Conservation (phyloP, 2,113 vertebrate species). For the Malurus alboscapulatus region DNA sequence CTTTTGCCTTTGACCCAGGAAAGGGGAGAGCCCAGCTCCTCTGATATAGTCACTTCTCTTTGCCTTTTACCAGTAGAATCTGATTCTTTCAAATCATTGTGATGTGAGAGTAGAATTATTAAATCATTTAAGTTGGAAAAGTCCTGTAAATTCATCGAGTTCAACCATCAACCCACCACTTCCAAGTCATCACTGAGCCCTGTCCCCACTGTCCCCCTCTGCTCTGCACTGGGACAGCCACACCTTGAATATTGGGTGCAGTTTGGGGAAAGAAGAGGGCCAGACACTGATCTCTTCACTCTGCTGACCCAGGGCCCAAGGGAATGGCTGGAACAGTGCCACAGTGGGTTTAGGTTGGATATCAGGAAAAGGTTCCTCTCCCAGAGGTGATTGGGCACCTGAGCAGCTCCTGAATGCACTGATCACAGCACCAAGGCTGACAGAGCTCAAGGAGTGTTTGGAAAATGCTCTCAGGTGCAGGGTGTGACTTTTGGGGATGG, state of each 20-base stretch:
- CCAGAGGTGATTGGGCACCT: not conserved
- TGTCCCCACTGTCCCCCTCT: not conserved
- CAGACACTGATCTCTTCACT: not conserved
- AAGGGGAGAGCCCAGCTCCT: fast-evolving
- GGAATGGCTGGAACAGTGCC: too few relatives aligned
- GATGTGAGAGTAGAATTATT: not conserved
- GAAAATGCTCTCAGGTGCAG: not conserved
- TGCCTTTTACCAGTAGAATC: not conserved
- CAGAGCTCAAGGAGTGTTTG: not conserved
- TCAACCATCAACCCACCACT: not conserved
- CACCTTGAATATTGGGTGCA: not conserved
- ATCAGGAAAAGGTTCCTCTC: not conserved
- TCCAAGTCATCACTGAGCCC: not conserved
- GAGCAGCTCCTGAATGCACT: not conserved
- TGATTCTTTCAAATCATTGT: not conserved
- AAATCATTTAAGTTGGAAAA: not conserved
- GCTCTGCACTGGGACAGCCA: not conserved
- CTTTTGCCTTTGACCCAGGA: fast-evolving
- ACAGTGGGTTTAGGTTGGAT: not conserved
- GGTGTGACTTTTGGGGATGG: not conserved
- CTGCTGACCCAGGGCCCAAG: not conserved
- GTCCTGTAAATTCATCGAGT: too few relatives aligned
- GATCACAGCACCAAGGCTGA: not conserved
- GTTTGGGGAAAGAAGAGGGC: not conserved
- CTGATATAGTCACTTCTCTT: not conserved